phyloP scores from a whole-genome alignment of 2,797 vertebrate species.

The Eidolon dupreanum region DNA sequence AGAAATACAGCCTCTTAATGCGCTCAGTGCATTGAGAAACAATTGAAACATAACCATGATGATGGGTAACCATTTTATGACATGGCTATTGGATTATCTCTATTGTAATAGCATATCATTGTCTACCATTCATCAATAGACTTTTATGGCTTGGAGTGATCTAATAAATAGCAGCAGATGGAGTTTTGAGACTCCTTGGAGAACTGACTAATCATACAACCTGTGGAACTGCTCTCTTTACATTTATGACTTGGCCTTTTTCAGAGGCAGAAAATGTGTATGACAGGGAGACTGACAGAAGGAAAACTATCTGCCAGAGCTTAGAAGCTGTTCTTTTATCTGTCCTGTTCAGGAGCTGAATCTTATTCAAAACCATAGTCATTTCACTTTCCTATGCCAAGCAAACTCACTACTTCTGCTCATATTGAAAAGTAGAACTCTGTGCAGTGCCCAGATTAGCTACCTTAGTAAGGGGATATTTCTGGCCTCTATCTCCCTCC shows the following conservation, averaged over 20 bases:
- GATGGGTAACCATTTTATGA: neutral
- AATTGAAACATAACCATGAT: neutral
- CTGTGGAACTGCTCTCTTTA: constrained; percentile 6
- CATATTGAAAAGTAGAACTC: neutral
- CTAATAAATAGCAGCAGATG: constrained; percentile 38
- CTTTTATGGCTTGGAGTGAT: neutral
- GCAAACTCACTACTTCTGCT: neutral
- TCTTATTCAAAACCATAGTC: neutral
- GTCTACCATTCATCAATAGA: neutral
- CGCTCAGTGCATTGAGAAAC: neutral
- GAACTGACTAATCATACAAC: constrained; percentile 9
- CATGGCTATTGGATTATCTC: neutral
- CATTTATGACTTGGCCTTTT: neutral
- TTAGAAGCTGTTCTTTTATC: neutral
- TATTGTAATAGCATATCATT: neutral
- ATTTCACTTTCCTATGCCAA: neutral
- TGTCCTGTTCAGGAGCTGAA: neutral
- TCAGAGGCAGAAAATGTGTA: neutral
- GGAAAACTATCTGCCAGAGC: neutral
- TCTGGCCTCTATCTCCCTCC: neutral
- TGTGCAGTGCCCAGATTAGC: neutral
- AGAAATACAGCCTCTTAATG: neutral
- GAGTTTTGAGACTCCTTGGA: constrained; percentile 4
- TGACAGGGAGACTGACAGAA: neutral
- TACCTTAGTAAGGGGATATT: neutral